Evolutionary conservation across 2,888 invertebrate species (phyloP), one percentile per base, ranked within the genome.

Genomic region (Phalera bucephala): DNA sequence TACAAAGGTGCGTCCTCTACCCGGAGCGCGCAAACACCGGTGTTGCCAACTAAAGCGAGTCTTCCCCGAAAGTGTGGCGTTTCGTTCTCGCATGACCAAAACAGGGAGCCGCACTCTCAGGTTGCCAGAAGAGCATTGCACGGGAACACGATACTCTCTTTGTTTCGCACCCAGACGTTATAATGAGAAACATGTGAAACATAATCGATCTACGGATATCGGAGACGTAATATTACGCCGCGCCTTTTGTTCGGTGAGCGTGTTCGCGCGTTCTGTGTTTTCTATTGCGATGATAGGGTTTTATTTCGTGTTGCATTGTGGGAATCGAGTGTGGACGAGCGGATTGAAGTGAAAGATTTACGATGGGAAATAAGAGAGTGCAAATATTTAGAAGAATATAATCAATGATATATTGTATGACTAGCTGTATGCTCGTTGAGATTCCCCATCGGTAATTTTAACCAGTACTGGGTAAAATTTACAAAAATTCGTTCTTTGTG

Each of bases 121-220:
- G 68, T 73, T 72, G 70, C 74, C 63, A 66, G 64, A 67, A 74
- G 74, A 77, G 80, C 75, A 76, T 77, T 79, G 78, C 72, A 77
- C 55, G 57, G 81, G 56, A 80, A 87, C 72, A 53, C 64, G 81
- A 86, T 45, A 65, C 80, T 49, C 69, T 71, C 86, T 87, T 87
- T 86, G 86, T 86, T 87, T 83, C 83, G 72, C 70, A 70, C 72
- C 59, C 80, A 84, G 82, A 84, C 83, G 81, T 65, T 78, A 81
- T 86, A 87, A 86, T 85, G 85, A 86, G 86, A 83, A 83, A 78
- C 83, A 83, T 81, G 81, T 80, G 86, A 80, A 83, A 81, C 69
- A 76, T 75, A 80, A 83, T 80, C 84, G 82, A 85, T 79, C 74
- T 76, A 67, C 64, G 76, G 85, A 63, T 75, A 85, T 73, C 49